These are phyloP conservation scores for Diglossa cyanea DNA, from an alignment of 2,797 vertebrate genomes.

Conservation along the genomic window DNA sequence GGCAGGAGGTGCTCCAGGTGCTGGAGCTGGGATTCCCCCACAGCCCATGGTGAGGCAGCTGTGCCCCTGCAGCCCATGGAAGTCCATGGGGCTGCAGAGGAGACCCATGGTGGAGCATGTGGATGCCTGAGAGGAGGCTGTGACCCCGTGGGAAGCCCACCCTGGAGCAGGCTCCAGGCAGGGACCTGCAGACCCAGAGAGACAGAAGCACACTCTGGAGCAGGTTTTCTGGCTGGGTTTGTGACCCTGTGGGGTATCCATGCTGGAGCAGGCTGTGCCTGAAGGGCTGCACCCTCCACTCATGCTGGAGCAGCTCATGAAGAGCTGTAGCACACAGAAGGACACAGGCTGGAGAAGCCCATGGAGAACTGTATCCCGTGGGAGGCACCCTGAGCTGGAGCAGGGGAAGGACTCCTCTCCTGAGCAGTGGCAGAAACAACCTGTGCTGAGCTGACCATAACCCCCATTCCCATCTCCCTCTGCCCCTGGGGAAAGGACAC, in stretches of 20 bases:
- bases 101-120: too few species aligned
- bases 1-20: not conserved
- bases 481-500: accelerated
- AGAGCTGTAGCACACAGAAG: not conserved
- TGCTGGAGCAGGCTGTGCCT: not conserved
- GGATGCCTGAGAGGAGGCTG: not conserved
- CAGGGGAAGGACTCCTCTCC: not conserved
- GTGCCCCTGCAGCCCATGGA: not conserved
- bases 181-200: accelerated
- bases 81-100: not conserved
- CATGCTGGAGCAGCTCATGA: not conserved
- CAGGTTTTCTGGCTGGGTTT: not conserved
- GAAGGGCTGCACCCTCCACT: not conserved
- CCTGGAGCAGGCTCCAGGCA: not conserved
- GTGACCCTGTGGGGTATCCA: not conserved
- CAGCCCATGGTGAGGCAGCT: not conserved
- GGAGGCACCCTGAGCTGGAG: not conserved
- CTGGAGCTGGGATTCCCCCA: not conserved
- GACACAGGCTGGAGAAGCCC: not conserved
- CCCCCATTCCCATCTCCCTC: not conserved
- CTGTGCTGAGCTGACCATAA: not conserved
- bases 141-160: not conserved
- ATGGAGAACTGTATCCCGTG: accelerated
- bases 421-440: not conserved
- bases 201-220: not conserved